phyloP scores from a whole-genome alignment of 2,113 vertebrate genomes.

The Progne subis region DNA sequence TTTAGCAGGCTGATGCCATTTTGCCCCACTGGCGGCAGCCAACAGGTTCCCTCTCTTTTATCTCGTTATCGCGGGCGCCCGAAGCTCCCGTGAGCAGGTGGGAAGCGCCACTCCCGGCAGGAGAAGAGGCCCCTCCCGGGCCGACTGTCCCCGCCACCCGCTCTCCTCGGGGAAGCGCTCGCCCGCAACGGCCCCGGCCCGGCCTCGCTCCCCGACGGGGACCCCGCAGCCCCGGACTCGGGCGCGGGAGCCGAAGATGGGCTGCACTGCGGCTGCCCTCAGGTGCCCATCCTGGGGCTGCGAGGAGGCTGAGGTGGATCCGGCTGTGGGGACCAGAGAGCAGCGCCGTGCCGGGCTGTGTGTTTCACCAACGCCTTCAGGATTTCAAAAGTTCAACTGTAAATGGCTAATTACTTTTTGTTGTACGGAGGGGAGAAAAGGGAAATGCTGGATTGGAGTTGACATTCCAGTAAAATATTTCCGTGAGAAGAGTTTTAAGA shows the following conservation, averaged over 20 bases:
- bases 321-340: not conserved
- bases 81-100: not conserved
- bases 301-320: not conserved
- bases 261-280: not conserved
- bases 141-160: not conserved
- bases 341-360: not conserved
- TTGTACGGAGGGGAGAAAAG: not conserved
- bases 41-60: not conserved
- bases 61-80: slow-evolving; percentile 10
- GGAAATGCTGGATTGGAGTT: slow-evolving; percentile 26
- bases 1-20: not conserved
- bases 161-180: not conserved
- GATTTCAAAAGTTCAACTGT: not conserved
- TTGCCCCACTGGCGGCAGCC: not conserved
- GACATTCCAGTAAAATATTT: slow-evolving; percentile 58
- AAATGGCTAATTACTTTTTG: slow-evolving; percentile 57
- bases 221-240: not conserved
- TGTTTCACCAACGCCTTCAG: not conserved
- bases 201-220: not conserved
- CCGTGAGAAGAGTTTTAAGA: slow-evolving; percentile 66
- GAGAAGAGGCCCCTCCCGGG: not conserved
- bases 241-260: not conserved
- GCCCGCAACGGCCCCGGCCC: not conserved
- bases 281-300: not conserved
- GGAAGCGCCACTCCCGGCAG: not conserved